Base-by-base conservation (phyloP, 2,888 invertebrate genomes). In the Hesperia comma region DNA sequence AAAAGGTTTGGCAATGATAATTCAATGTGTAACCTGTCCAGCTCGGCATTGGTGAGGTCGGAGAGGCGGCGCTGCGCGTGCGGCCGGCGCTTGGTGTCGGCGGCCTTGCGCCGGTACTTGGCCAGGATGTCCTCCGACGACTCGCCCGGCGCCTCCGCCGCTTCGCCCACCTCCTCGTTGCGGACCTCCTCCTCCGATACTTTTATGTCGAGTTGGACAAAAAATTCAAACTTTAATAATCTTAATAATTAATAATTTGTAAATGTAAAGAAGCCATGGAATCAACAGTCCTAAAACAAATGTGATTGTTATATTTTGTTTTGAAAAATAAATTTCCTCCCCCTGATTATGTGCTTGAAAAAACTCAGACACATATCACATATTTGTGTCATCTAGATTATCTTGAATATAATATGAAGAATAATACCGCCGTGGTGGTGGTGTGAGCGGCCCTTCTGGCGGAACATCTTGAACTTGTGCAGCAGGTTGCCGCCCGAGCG, bases 91-190 rank as follows among this genome's bases (percentile, higher is more conserved):
- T 69, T 70, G 56, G 79, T 77, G 68, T 88, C 92, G 70, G 94
- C 94, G 66, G 94, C 93, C 82, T 95, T 95, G 73, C 95, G 94
- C 4, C 98, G 94, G 89, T 99, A 99, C 88, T 99, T 99, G 51
- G 98, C 99, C 74, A 99, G 93, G 80, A 99, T 99, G 80, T 99
- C 98, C 79, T 99, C 98, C 0, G 97, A 96, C 41, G 95, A 95
- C 90, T 98, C 98, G 79, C 86, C 85, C 6, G 71, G 69, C 15
- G 64, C 70, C 15, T 68, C 67, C 46, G 67, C 67, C 1, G n/a
- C 58, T 33, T 73, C 77, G 21, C 7, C 40, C 19, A 19, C 61
- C 21, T 87, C 90, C 40, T 86, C 88, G 54, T 75, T 79, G 10
- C 83, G 81, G 10, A 69, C 75, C 70, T 90, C 90, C 57, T 88